Conservation (phyloP, 2,113 vertebrate species). For the Pogona vitticeps region DNA sequence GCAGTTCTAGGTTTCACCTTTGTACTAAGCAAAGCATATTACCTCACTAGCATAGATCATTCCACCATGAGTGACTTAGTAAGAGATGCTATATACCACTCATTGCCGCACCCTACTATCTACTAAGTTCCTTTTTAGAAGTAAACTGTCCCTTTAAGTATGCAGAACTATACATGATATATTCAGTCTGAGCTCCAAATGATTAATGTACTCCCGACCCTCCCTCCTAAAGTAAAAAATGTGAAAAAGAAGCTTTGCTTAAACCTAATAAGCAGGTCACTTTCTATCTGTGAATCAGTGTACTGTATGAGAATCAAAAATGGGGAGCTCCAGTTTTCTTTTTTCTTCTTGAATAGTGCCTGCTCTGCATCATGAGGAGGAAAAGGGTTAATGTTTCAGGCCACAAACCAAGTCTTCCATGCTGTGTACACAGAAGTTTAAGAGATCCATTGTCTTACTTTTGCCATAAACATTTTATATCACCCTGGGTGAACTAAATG, state of each 20-base stretch:
- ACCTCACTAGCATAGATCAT: too few species aligned
- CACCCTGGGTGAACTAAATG: neutral
- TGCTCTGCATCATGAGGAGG: neutral
- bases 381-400: conserved; percentile 19
- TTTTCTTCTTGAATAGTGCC: too few species aligned
- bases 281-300: neutral
- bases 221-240: conserved; percentile 1
- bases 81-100: neutral
- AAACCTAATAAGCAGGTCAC: neutral
- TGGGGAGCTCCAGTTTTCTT: too few species aligned
- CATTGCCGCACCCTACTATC: too few species aligned
- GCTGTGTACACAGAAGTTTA: neutral
- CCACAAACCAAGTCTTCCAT: neutral
- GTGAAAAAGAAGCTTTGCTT: conserved; percentile 8
- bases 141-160: neutral
- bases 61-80: neutral
- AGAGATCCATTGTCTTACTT: neutral
- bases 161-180: neutral
- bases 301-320: too few species aligned
- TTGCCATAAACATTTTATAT: neutral
- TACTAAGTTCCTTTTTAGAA: neutral
- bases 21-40: neutral
- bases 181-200: neutral
- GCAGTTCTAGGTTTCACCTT: neutral
- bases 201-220: neutral